Percentiles rank a stretch among this genome's conserved stretches.
These are phyloP conservation scores for Thera obeliscata DNA, from an alignment of 2,888 invertebrate species.

Conservation along the genomic window DNA sequence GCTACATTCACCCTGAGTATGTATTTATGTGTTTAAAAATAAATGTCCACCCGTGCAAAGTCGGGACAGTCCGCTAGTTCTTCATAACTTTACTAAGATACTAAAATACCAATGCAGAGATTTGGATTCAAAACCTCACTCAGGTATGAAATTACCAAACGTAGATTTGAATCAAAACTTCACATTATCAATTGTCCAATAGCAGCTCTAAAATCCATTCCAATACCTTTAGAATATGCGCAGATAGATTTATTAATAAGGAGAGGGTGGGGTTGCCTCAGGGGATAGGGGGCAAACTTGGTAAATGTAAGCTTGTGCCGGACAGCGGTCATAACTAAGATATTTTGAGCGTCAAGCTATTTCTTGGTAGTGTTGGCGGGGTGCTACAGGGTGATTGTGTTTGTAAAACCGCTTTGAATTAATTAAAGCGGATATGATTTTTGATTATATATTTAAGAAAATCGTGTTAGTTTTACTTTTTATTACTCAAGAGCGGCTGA, in stretches of 20 bases:
- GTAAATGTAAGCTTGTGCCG: constrained; percentile 79
- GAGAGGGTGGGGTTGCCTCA: constrained; percentile 62
- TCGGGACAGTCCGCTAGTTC: too few relatives aligned
- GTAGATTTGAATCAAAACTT: background rate
- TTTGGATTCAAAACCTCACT: too few relatives aligned
- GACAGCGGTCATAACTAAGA: constrained; percentile 85
- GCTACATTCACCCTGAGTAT: too few relatives aligned
- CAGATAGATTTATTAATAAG: constrained; percentile 83
- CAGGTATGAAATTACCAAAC: too few relatives aligned
- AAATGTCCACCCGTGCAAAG: too few relatives aligned
- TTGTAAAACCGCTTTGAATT: background rate
- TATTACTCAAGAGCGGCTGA: too few relatives aligned
- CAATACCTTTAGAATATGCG: constrained; percentile 74
- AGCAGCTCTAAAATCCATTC: constrained; percentile 56
- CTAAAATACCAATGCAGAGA: too few relatives aligned
- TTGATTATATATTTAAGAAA: too few relatives aligned
- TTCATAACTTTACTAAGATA: too few relatives aligned
- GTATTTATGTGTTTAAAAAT: too few relatives aligned
- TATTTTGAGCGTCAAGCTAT: constrained; percentile 84
- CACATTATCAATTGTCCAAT: constrained; percentile 48
- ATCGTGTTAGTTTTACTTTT: too few relatives aligned
- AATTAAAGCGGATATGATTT: background rate
- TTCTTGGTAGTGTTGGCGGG: constrained; percentile 65
- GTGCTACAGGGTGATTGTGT: constrained; percentile 68
- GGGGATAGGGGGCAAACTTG: constrained; percentile 67